Conservation (phyloP, 2,113 vertebrate species). For the Albula goreensis region DNA sequence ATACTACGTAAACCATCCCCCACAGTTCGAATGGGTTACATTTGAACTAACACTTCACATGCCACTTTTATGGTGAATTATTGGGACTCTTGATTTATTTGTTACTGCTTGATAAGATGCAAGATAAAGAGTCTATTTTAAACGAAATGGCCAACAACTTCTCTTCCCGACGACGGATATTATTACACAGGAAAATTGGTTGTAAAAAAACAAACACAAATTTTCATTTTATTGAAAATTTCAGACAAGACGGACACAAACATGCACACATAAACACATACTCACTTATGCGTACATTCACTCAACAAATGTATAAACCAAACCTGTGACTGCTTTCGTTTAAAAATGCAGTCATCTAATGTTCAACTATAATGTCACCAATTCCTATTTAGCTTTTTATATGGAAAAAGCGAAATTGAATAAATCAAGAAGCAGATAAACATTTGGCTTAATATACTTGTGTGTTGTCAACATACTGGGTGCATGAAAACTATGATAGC, state of each 20-base stretch:
- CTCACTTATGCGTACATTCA: neutral
- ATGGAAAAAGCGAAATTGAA: no score
- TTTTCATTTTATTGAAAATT: neutral
- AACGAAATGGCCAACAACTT: constrained; percentile 13
- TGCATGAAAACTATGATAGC: no score
- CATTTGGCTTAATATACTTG: no score
- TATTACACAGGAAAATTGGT: neutral
- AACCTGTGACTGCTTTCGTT: neutral
- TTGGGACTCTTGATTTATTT: neutral
- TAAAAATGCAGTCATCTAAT: neutral
- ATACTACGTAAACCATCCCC: constrained; percentile 48
- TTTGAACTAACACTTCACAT: constrained; percentile 35
- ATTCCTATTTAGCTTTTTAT: no score
- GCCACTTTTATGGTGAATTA: constrained; percentile 29
- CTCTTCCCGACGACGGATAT: neutral
- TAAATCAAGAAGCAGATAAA: no score
- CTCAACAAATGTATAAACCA: neutral
- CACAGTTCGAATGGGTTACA: constrained; percentile 50
- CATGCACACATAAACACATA: neutral
- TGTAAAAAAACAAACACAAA: neutral
- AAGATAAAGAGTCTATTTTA: constrained; percentile 27
- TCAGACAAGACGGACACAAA: neutral
- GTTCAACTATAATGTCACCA: neutral
- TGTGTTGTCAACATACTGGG: no score
- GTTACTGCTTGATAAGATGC: constrained; percentile 24